Evolutionary conservation across 2,797 vertebrate species (phyloP), one percentile per base, ranked within the genome.

Genomic region (Clarias fuscus): DNA sequence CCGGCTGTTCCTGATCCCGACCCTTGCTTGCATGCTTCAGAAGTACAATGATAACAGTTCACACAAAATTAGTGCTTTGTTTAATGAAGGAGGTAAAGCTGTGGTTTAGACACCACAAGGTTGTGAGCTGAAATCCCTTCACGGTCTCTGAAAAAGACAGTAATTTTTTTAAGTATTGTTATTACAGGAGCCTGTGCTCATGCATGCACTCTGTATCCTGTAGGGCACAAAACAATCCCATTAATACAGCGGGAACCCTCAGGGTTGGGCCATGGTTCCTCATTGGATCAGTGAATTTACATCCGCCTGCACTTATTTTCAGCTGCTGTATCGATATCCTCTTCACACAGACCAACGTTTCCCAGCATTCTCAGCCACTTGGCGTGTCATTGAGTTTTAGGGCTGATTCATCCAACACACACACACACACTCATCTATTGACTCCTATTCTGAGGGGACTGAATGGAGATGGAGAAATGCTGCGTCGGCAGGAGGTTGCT

Each of bases 311-410:
- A 37, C 8, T 64, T 7, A 7, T 84, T 72, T 48, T 61, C 70
- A 40, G 40, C 59, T 62, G 37, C 59, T 7, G 17, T 24, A 77
- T 84, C 43, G 11, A 75, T 75, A 20, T 84, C 58, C 37, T 64
- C 68, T 83, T 33, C 14, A 30, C n/a, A 11, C 65, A 33, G 4
- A 24, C 20, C 65, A 68, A 81, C 58, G 75, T 81, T 86, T 90
- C 83, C 80, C 78, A 80, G 78, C 84, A 88, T 78, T 73, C 70
- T 65, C 72, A 80, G 75, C 85, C 87, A 53, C 75, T 85, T 85
- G 83, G 86, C 68, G 11, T 59, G 76, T 80, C 65, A 77, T 48
- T 86, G 62, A 82, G 87, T 48, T 84, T 83, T 59, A 24, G 24
- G 83, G 80, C 79, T 72, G 48, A 58, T 22, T 78, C 72, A 80